These are phyloP conservation scores for Perizoma flavofasciatum DNA, from an alignment of 2,888 invertebrate species.

Conservation along the genomic window DNA sequence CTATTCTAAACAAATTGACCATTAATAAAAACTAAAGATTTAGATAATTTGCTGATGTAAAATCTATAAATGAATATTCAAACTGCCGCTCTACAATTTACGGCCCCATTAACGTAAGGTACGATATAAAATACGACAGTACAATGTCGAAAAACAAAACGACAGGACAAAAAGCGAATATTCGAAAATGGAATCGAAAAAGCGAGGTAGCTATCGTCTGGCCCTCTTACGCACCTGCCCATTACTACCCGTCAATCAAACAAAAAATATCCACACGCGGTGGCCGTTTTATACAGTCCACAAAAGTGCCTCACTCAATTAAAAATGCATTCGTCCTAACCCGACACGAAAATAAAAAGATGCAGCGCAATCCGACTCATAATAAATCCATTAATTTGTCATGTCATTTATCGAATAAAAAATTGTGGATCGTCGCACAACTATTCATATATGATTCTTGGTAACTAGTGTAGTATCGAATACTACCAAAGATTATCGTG, in stretches of 20 bases:
- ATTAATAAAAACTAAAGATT: slow-evolving; percentile 23
- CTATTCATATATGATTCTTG: slow-evolving; percentile 54
- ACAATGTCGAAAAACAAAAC: slow-evolving; percentile 63
- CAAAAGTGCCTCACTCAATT: slow-evolving; percentile 83
- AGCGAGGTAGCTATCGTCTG: slow-evolving; percentile 77
- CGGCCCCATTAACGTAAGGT: slow-evolving; percentile 54
- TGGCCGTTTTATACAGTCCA: slow-evolving; percentile 81
- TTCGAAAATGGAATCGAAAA: slow-evolving; percentile 66
- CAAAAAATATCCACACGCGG: slow-evolving; percentile 79
- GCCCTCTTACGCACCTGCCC: slow-evolving; percentile 79
- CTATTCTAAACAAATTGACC: slow-evolving; percentile 10
- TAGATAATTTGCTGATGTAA: slow-evolving; percentile 23
- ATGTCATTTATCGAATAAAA: slow-evolving; percentile 76
- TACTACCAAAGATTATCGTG: slow-evolving; percentile 72
- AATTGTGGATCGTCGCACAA: slow-evolving; percentile 26
- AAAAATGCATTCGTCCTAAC: slow-evolving; percentile 83
- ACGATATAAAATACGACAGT: slow-evolving; percentile 63
- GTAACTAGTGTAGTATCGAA: slow-evolving; percentile 67
- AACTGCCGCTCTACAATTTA: slow-evolving; percentile 48
- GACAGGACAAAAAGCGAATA: slow-evolving; percentile 67
- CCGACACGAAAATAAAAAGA: slow-evolving; percentile 75
- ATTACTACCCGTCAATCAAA: slow-evolving; percentile 83
- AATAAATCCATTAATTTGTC: slow-evolving; percentile 84
- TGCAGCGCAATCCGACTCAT: slow-evolving; percentile 73
- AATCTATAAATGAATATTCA: slow-evolving; percentile 32